Evolutionary conservation across 2,888 invertebrate species (phyloP), one percentile per base, ranked within the genome.

Genomic region (Carpatolechia fugitivella): DNA sequence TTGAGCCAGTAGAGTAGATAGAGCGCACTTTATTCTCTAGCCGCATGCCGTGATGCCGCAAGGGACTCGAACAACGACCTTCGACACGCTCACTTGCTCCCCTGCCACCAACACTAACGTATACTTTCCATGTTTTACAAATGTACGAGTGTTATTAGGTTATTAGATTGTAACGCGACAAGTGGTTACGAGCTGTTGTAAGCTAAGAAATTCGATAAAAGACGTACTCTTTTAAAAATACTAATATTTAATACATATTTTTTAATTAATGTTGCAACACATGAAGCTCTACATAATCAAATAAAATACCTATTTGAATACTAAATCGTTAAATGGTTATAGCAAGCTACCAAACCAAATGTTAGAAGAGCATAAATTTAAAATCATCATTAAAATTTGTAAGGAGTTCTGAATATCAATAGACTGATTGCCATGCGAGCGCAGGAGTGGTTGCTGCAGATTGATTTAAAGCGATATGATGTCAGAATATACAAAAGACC

Each of bases 371-470:
- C 11, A 13, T 6, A 33, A 31, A 38, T 13, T 40, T 29, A 10
- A 66, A 60, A 68, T 66, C 62, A 63, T 69, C 65, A 81, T 82
- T 76, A 76, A 77, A 70, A 80, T 82, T 83, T 74, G 77, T 77
- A 77, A 71, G 62, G 62, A 64, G 56, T 65, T 65, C 70, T 70
- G 78, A 80, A 81, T 83, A 69, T 70, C 76, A 81, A 80, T 82
- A 80, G 76, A 77, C 74, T 66, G 74, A 76, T 72, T 70, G 64
- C 56, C 56, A 58, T 68, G 64, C 61, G 65, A 61, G 62, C 65
- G 62, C 62, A 54, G 59, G 56, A 65, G 60, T 60, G 63, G 58
- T 54, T 60, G 58, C 60, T 61, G 64, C 11, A 11, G 64, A 68
- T 72, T 75, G 70, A 77, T 77, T 77, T 74, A 75, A 65, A 69